phyloP scores from a whole-genome alignment of 2,888 invertebrate genomes.

The Aproaerema taeniolella region DNA sequence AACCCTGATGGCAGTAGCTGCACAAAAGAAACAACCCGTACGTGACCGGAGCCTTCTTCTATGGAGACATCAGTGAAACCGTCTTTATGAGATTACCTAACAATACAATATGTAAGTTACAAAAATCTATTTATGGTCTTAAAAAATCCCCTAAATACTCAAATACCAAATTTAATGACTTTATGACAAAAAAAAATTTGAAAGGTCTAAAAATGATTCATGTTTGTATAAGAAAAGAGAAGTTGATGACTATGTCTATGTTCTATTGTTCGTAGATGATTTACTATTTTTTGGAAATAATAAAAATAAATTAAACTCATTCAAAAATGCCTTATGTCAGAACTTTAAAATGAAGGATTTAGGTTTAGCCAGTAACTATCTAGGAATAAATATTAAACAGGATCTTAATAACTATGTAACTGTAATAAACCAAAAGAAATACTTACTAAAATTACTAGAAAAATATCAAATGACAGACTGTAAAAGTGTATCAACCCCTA shows the following conservation, averaged over 20 bases:
- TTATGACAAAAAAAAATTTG: slow-evolving; percentile 17
- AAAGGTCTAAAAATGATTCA: slow-evolving; percentile 15
- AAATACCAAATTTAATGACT: no score
- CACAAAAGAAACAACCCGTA: no score
- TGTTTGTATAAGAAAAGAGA: slow-evolving; percentile 15
- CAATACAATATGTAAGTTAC: no score
- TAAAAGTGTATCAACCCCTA: slow-evolving; percentile 13
- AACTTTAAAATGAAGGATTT: slow-evolving; percentile 17
- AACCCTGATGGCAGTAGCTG: no score
- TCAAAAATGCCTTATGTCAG: slow-evolving; percentile 11
- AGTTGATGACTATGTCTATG: slow-evolving; percentile 11
- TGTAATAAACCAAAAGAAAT: slow-evolving; percentile 12
- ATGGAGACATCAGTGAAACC: no score
- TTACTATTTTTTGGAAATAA: slow-evolving; percentile 14
- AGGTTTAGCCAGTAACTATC: slow-evolving; percentile 12
- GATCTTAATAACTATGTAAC: slow-evolving; percentile 11
- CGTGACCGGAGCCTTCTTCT: no score
- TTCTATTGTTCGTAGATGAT: slow-evolving; percentile 18
- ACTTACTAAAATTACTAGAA: slow-evolving; percentile 12
- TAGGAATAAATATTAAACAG: slow-evolving; percentile 16
- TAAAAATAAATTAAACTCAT: slow-evolving; percentile 5
- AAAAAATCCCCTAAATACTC: no score
- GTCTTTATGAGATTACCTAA: no score
- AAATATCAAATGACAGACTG: slow-evolving; percentile 14
- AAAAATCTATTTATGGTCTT: no score